Conservation (phyloP, 1,140 invertebrate species). For the Cyclargus thomasi region DNA sequence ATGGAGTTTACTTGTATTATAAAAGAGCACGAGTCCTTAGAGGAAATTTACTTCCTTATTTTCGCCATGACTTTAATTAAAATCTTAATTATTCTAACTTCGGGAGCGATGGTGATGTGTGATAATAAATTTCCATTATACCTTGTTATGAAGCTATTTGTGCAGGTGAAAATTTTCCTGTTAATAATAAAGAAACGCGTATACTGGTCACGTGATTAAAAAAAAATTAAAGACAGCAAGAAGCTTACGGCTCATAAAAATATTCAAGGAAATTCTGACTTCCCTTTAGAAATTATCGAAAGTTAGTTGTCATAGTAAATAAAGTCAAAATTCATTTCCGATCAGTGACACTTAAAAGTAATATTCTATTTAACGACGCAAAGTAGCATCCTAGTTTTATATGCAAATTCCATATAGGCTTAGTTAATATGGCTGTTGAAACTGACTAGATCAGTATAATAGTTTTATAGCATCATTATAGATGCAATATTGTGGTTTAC, state of each 20-base stretch:
- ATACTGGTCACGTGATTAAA: no score
- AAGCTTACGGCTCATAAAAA: no score
- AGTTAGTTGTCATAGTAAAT: no score
- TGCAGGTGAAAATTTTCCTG: background rate
- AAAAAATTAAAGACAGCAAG: no score
- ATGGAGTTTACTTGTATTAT: background rate
- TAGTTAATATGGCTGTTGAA: background rate
- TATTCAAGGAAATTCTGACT: no score
- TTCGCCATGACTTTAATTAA: slow-evolving; percentile 12
- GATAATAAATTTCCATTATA: slow-evolving; percentile 7
- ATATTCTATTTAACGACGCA: background rate
- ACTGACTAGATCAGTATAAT: background rate
- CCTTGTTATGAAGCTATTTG: background rate
- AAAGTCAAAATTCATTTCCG: background rate
- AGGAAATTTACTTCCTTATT: slow-evolving; percentile 3
- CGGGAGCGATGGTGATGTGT: background rate
- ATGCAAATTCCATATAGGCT: background rate
- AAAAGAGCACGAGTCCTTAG: background rate
- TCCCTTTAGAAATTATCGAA: no score
- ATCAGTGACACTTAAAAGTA: background rate
- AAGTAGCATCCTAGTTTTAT: background rate
- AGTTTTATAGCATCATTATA: background rate
- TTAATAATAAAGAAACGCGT: background rate
- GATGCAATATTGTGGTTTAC: background rate
- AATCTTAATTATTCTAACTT: slow-evolving; percentile 10